Conservation (phyloP, 37 sponge, comb jelly and placozoan genomes). For the Aplysina aerophoba region DNA sequence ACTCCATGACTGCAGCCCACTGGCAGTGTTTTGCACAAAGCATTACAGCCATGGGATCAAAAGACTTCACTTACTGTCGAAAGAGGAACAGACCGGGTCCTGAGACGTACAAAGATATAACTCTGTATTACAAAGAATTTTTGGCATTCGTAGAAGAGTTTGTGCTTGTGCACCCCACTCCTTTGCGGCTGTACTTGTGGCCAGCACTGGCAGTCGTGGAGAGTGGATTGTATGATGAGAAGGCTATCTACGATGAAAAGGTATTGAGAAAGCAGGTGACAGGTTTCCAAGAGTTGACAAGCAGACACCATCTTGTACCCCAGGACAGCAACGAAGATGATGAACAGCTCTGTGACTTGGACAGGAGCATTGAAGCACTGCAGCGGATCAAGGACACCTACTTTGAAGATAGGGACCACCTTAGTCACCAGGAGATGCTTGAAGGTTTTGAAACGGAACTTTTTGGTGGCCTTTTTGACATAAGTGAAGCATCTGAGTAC, state of each 20-base stretch:
- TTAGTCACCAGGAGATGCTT: background rate
- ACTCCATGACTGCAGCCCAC: background rate
- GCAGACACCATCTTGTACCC: no score
- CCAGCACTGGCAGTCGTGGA: background rate
- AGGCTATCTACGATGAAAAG: background rate
- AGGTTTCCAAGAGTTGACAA: no score
- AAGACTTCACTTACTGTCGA: background rate
- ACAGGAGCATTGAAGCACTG: background rate
- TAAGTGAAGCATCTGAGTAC: background rate
- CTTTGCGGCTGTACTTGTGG: conserved; percentile 8
- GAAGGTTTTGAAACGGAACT: conserved; percentile 23
- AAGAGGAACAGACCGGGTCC: background rate
- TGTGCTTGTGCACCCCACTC: background rate
- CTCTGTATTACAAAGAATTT: conserved; percentile 27
- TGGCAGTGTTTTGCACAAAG: background rate
- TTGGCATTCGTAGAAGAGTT: conserved; percentile 15
- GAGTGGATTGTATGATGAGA: conserved; percentile 1
- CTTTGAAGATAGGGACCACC: conserved; percentile 20
- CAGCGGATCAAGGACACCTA: conserved; percentile 18
- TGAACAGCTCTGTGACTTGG: background rate
- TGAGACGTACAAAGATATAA: background rate
- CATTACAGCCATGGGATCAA: background rate
- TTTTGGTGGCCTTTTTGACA: background rate
- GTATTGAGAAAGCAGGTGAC: background rate
- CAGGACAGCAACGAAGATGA: background rate